Evolutionary conservation across 2,113 vertebrate species (phyloP), one percentile per base, ranked within the genome.

Genomic region (Martes martes): DNA sequence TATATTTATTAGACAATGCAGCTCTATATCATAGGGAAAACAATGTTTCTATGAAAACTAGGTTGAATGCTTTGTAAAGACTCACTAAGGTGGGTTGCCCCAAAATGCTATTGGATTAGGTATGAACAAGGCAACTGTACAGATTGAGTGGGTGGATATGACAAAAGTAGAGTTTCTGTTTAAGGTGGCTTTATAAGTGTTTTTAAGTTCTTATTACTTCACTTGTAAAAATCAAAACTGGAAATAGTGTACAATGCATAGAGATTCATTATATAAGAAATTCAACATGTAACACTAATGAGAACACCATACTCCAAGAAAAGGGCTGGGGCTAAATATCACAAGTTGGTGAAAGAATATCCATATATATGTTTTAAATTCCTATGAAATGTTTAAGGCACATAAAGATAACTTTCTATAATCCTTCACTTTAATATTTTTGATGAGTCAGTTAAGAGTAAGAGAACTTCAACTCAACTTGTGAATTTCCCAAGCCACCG

Each of bases 151-250:
- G 50, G 50, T 52, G 14, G 9, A 52, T 52, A 52, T 52, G 50
- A 85, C 24, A 47, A 45, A 94, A 67, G 19, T 23, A 36, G 7
- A 92, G 13, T 21, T 88, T 74, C 8, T 96, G 18, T 42, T 82
- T 96, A 87, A 86, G 24, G 24, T 78, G n/a, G 26, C n/a, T 80
- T 88, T 55, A 14, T 80, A 45, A 33, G 15, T 61, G 42, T 74
- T 87, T 67, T 89, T n/a, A 69, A 63, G 61, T 87, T 90, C 21
- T 84, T 47, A 80, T 88, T 42, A 80, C 15, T 63, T 89, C 47
- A 76, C 76, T 88, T 33, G 94, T 88, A 82, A 82, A 82, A 78
- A 19, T 81, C 26, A 71, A 90, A 96, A 78, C 57, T 89, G 24
- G 45, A 86, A 81, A 89, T 26, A 81, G 31, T 26, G 7, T 36